Base-by-base conservation (phyloP, 2,113 vertebrate genomes). In the Chascanopsetta lugubris region DNA sequence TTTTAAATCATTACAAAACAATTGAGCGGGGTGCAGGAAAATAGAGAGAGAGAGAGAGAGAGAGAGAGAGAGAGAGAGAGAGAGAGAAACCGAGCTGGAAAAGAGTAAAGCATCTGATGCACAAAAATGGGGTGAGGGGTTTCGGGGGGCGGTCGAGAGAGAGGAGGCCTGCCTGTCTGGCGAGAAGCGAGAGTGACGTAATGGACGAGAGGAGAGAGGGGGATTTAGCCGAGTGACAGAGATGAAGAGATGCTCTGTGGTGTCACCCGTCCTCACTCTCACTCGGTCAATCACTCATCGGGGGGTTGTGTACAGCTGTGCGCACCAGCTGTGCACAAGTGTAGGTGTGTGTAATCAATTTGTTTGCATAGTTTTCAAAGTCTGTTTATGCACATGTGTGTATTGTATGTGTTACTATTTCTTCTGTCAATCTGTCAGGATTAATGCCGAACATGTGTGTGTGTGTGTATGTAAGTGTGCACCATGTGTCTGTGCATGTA, bases 311-410 rank as follows among this genome's bases (percentile, higher is more conserved):
- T 69, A 61, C 80, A 86, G 80, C 71, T 80, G 74, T 70, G 65
- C 57, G 56, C 77, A 76, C 61, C 72, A 85, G 84, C 81, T 87
- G 77, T 68, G 67, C 15, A 43, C 75, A 82, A 69, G 75, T 79
- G 62, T 56, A 77, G 32, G 29, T 70, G 73, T 83, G 78, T 84
- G 87, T 80, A 82, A 88, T 91, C 79, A 86, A 60, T 85, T 82
- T 88, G 81, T 85, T 84, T 89, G 84, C 75, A 86, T 75, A 64
- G 61, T 84, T 79, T 38, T 87, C 80, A 83, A 85, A 85, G 79
- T 82, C 61, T 84, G 85, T 89, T 86, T 88, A 89, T 72, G 80
- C 76, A 62, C 49, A 57, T 60, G 46, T 72, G 69, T 71, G 70
- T 68, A 72, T 66, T 78, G 66, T 83, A 83, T 85, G 77, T 83